These are phyloP conservation scores for Ursus arctos DNA, from an alignment of 2,113 vertebrate species.

Conservation along the genomic window DNA sequence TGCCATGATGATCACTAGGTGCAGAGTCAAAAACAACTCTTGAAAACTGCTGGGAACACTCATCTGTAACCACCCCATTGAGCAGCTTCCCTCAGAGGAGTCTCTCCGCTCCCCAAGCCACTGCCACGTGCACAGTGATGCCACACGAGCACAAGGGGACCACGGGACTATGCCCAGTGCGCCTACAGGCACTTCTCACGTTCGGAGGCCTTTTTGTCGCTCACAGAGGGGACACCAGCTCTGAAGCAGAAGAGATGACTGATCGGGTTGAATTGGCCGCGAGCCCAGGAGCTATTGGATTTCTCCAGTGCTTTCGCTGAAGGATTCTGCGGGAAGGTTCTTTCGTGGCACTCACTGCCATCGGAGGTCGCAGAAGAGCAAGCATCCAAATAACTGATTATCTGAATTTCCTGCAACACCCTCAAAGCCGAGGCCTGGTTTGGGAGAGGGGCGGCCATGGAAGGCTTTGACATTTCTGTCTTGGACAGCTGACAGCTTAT, in stretches of 20 bases:
- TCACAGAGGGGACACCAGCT: neutral
- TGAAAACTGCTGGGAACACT: neutral
- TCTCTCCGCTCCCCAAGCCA: neutral
- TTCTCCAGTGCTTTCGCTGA: slow-evolving; percentile 11
- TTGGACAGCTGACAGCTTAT: neutral
- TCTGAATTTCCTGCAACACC: slow-evolving; percentile 57
- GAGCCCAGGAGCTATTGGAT: neutral
- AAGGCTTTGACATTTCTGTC: neutral
- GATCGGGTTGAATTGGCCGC: slow-evolving; percentile 6
- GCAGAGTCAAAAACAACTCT: neutral
- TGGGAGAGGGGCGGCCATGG: neutral
- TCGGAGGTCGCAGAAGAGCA: slow-evolving; percentile 24
- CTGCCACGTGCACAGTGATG: accelerated
- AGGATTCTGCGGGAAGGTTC: slow-evolving; percentile 5
- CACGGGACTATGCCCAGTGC: neutral
- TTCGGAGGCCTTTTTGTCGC: neutral
- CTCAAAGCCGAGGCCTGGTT: neutral
- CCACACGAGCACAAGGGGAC: neutral
- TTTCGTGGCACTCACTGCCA: neutral
- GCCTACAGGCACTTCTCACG: neutral
- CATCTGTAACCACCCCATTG: neutral
- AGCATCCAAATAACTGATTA: slow-evolving; percentile 10
- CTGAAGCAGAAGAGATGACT: slow-evolving; percentile 44
- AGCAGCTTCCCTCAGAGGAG: neutral
- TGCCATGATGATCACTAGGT: neutral